phyloP scores from a whole-genome alignment of 2,888 invertebrate species.

The Caenorhabditis sp. region DNA sequence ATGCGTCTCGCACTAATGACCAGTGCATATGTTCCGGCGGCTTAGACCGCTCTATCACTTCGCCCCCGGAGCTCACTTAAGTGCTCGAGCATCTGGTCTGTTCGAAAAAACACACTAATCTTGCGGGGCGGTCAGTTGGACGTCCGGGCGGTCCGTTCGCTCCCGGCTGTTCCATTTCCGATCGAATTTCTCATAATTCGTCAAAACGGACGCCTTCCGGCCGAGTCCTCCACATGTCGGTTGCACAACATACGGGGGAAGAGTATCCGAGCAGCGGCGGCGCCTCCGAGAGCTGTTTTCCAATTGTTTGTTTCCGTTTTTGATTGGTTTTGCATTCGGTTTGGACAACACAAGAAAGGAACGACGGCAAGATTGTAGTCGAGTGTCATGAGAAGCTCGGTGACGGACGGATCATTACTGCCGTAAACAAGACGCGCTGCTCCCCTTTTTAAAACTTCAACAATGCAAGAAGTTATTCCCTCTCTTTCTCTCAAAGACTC shows the following conservation, averaged over 20 bases:
- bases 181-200: conserved; percentile 50
- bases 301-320: conserved; percentile 37
- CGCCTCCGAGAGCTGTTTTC: not conserved
- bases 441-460: not conserved
- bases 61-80: conserved; percentile 26
- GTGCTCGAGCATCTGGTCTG: conserved; percentile 48
- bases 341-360: conserved; percentile 16
- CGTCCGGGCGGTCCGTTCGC: not conserved
- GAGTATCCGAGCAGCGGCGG: not conserved
- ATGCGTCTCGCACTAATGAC: conserved; percentile 29
- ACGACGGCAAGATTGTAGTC: conserved; percentile 15
- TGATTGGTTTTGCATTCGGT: conserved; percentile 42
- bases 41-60: conserved; percentile 38
- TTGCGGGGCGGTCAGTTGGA: not conserved
- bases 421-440: conserved; percentile 20
- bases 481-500: too few species aligned
- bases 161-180: conserved; percentile 47
- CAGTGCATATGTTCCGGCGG: conserved; percentile 44
- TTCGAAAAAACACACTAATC: conserved; percentile 44
- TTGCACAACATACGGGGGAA: conserved; percentile 9
- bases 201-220: conserved; percentile 26
- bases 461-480: not conserved
- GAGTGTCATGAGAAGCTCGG: not conserved
- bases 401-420: conserved; percentile 37
- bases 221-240: conserved; percentile 1